phyloP scores from a whole-genome alignment of 2,888 invertebrate genomes.

The Leuctra nigra region DNA sequence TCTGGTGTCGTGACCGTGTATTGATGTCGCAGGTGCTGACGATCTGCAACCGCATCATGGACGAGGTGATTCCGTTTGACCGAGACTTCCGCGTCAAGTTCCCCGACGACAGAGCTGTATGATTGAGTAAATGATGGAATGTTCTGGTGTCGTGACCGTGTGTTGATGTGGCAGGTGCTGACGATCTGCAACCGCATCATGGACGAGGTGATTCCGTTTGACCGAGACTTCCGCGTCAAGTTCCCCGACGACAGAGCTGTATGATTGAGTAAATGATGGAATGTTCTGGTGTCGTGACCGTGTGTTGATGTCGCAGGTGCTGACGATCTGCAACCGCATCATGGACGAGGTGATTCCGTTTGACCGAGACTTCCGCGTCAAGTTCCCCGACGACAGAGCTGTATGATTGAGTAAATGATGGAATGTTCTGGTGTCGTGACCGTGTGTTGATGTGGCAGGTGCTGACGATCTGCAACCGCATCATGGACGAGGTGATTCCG shows the following conservation, averaged over 20 bases:
- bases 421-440: too few relatives aligned
- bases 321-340: conserved; percentile 88
- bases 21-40: conserved; percentile 86
- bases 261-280: too few relatives aligned
- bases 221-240: conserved; percentile 93
- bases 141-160: too few relatives aligned
- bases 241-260: conserved; percentile 99
- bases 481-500: conserved; percentile 87
- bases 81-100: conserved; percentile 97
- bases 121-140: too few relatives aligned
- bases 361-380: conserved; percentile 90
- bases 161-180: too few relatives aligned
- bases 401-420: too few relatives aligned
- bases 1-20: too few relatives aligned
- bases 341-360: conserved; percentile 87
- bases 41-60: conserved; percentile 93
- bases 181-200: conserved; percentile 91
- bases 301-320: too few relatives aligned
- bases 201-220: conserved; percentile 81
- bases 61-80: conserved; percentile 76
- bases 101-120: too few relatives aligned
- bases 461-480: conserved; percentile 84
- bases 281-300: too few relatives aligned
- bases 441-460: too few relatives aligned
- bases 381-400: conserved; percentile 99